phyloP scores from a whole-genome alignment of 1,140 invertebrate species.

The Lepidurus packardi region DNA sequence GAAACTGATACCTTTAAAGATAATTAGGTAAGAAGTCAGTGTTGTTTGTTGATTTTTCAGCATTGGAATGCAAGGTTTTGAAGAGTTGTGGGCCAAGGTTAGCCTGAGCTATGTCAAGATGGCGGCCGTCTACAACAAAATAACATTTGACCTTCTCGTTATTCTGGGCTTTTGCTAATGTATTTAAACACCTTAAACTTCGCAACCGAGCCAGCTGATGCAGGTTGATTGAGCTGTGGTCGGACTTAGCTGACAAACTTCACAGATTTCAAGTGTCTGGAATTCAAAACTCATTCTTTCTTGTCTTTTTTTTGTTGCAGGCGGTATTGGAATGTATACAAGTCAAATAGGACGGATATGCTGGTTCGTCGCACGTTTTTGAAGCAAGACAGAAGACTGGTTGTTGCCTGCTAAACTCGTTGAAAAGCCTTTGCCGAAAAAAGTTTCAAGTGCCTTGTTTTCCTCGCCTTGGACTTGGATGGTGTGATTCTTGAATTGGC shows the following conservation, averaged over 20 bases:
- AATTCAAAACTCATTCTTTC: background rate
- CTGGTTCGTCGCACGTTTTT: too few species aligned
- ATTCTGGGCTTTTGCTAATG: background rate
- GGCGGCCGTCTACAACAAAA: conserved; percentile 13
- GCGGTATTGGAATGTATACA: background rate
- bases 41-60: background rate
- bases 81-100: conserved; percentile 9
- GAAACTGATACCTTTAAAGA: background rate
- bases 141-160: background rate
- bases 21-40: background rate
- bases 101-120: conserved; percentile 18
- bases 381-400: too few species aligned
- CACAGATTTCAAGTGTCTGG: background rate
- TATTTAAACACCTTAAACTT: background rate
- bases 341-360: background rate
- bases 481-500: too few species aligned
- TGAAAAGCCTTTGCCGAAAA: too few species aligned
- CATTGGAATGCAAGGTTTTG: background rate
- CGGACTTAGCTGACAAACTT: background rate
- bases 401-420: too few species aligned
- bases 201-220: background rate
- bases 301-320: background rate
- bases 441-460: too few species aligned
- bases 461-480: too few species aligned
- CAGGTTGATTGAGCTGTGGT: background rate